phyloP scores from a whole-genome alignment of 2,888 invertebrate species.

The Cynaeus angustus region DNA sequence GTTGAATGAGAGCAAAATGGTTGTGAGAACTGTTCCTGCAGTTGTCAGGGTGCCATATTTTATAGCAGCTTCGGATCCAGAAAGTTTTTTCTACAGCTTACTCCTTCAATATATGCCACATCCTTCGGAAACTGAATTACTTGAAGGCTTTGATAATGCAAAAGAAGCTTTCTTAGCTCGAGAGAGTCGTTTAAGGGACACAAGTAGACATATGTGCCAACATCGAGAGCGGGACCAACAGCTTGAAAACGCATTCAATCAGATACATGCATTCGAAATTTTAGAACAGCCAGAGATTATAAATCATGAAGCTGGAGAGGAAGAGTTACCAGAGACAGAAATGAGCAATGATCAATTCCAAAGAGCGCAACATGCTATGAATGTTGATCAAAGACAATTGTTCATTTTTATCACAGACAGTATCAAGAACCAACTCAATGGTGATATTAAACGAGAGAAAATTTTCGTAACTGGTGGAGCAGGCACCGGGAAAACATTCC shows the following conservation, averaged over 20 bases:
- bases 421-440: neutral
- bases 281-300: too few species aligned
- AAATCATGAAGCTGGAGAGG: constrained; percentile 2
- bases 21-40: too few species aligned
- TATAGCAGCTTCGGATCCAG: too few species aligned
- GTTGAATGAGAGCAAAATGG: too few species aligned
- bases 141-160: neutral
- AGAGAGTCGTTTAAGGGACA: too few species aligned
- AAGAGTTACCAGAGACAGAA: neutral
- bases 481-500: constrained; percentile 5
- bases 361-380: neutral
- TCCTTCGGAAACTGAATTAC: too few species aligned
- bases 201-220: neutral
- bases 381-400: constrained; percentile 8
- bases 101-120: too few species aligned
- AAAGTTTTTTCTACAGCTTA: too few species aligned
- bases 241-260: constrained; percentile 2
- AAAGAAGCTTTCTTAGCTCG: neutral
- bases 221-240: constrained; percentile 1
- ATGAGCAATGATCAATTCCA: constrained; percentile 2
- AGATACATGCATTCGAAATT: constrained; percentile 6
- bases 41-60: too few species aligned
- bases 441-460: neutral
- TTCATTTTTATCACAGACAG: too few species aligned
- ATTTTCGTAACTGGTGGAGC: neutral